Evolutionary conservation across 2,888 invertebrate species (phyloP).

Genomic region (Isotomurus palustris): DNA sequence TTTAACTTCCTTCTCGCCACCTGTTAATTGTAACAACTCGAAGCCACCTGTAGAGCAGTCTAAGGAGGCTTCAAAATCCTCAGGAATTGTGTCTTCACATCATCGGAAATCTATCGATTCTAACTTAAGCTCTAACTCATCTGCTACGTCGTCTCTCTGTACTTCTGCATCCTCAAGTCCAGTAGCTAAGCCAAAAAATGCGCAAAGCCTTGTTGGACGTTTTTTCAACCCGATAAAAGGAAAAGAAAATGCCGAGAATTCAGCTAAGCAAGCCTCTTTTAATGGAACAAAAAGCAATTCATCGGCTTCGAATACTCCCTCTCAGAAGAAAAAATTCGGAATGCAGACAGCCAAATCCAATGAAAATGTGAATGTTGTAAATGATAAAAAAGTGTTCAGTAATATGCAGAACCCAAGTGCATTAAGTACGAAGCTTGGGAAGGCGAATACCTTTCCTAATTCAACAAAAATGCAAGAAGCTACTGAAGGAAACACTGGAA

Average conservation of each 20-base stretch:
- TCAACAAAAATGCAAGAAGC: background rate
- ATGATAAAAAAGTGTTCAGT: conserved; percentile 20
- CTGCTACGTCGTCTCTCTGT: conserved; percentile 37
- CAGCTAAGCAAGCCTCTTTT: conserved; percentile 6
- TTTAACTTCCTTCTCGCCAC: conserved; percentile 25
- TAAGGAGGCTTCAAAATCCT: conserved; percentile 11
- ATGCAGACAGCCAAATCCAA: background rate
- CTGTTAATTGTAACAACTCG: conserved; percentile 19
- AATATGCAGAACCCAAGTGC: conserved; percentile 12
- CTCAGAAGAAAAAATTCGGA: conserved; percentile 13
- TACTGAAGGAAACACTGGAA: background rate
- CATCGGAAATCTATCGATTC: conserved; percentile 34
- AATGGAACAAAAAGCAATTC: conserved; percentile 29
- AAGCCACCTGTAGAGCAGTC: conserved; percentile 12
- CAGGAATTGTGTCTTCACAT: background rate
- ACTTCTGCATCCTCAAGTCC: conserved; percentile 41
- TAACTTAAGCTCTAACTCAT: conserved; percentile 27
- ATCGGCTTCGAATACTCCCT: conserved; percentile 28
- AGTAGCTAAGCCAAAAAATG: conserved; percentile 27
- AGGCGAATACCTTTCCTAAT: background rate
- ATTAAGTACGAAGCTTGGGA: background rate
- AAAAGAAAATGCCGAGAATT: conserved; percentile 28
- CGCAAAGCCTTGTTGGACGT: conserved; percentile 10
- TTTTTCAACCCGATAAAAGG: conserved; percentile 20
- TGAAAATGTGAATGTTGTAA: background rate